Conservation (phyloP, 2,888 invertebrate genomes). For the Drosophila yooni region DNA sequence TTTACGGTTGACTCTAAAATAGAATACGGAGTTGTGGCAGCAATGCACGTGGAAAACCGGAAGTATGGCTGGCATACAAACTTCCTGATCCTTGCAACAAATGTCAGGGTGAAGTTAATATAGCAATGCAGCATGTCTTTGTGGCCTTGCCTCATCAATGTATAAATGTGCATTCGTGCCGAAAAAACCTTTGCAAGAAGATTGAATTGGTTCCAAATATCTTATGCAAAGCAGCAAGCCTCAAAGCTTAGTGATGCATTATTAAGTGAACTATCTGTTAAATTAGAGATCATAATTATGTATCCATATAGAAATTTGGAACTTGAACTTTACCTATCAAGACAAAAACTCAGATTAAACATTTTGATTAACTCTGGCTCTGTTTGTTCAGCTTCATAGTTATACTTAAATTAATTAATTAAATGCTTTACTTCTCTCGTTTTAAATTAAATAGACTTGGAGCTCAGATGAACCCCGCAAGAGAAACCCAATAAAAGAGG, state of each 20-base stretch:
- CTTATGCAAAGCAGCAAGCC: background rate
- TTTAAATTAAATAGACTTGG: background rate
- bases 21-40: background rate
- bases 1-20: background rate
- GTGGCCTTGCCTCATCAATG: background rate
- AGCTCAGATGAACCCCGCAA: slow-evolving; percentile 2
- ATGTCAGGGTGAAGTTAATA: background rate
- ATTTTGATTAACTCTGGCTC: background rate
- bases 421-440: slow-evolving; percentile 6
- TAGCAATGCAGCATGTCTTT: background rate
- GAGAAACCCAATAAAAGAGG: slow-evolving; percentile 22
- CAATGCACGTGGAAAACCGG: background rate
- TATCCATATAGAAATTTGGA: background rate
- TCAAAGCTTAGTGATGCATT: background rate
- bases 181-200: background rate
- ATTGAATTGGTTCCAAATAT: background rate
- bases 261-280: background rate
- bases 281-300: background rate
- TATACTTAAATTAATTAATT: slow-evolving; percentile 2
- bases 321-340: background rate
- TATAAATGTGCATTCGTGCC: background rate
- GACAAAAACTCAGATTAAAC: background rate
- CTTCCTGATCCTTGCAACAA: slow-evolving; percentile 5
- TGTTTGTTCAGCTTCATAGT: background rate
- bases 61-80: background rate